Evolutionary conservation across 2,888 invertebrate species (phyloP), one percentile per base, ranked within the genome.

Genomic region (Melanostoma mellinum): DNA sequence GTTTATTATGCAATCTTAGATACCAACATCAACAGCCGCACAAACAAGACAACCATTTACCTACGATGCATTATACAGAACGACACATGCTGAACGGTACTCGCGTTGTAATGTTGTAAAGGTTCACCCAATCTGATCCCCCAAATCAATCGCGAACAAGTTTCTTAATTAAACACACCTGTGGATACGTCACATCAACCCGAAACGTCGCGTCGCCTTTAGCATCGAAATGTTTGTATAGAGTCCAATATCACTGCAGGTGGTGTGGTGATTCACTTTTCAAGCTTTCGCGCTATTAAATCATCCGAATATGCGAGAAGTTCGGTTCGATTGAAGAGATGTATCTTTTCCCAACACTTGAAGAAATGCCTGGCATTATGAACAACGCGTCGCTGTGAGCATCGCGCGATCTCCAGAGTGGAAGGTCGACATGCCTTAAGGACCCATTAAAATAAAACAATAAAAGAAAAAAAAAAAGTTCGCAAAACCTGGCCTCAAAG

Each of bases 121-220:
- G 63, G 63, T 63, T 20, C 20, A 50, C 36, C 67, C 75, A 65
- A 60, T 81, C 56, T 58, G 68, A 75, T 80, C 75, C 32, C 44
- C 68, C 82, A 74, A 68, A 82, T 82, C 73, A 69, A 73, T 73
- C 73, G 69, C 77, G 68, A 82, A 82, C 82, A 69, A 73, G 82
- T 82, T 82, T 82, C 10, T 69, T 67, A 73, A 77, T 77, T 73
- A 69, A 82, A 82, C 77, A 73, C 82, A 82, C 77, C 82, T 82
- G 77, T 65, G 73, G 53, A 65, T 74, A 82, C 82, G 82, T 82
- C 82, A 77, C 46, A 82, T 68, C 73, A 65, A 48, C 52, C 55
- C 61, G 10, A 61, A 56, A n/a, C 56, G 38, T 74, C 46, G 63
- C 56, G 48, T 69, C 36, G 65, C 52, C 10, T 30, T 38, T 65